Base-by-base conservation (phyloP, 2,797 vertebrate species). In the Alca torda region DNA sequence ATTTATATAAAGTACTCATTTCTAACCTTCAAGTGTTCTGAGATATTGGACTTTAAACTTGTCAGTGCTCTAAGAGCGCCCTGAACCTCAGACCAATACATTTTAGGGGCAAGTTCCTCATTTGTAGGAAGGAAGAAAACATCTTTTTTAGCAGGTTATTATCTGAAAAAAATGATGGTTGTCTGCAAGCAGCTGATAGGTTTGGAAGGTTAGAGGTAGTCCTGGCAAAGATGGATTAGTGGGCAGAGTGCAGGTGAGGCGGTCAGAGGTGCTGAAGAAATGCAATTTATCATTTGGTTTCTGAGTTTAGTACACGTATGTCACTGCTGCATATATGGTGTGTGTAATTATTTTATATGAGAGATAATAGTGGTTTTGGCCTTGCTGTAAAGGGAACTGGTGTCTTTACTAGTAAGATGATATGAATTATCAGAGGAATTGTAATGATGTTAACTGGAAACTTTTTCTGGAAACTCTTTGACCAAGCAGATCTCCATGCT, bases 161-260 rank as follows among this genome's bases (percentile, higher is more conserved):
- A 93, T 95, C 94, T 93, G 84, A 74, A 95, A 96, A 94, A 95
- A 92, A 97, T 93, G 79, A 94, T 75, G 25, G 89, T 93, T 95
- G 94, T 94, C 90, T 96, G 87, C 79, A 81, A 93, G 69, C 50
- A 92, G 72, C 76, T 92, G 95, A 96, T 95, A 73, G 92, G 92
- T 95, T 94, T 96, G 90, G 93, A 92, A 94, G 90, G 94, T 95
- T 96, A 78, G 93, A 89, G 82, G 89, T 90, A 96, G 89, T 81
- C 85, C 77, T 96, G 94, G 96, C 96, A 94, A 87, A 97, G 95
- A 96, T 94, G 59, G 74, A 95, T 97, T 97, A 96, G 84, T 92
- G 92, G 73, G 90, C 92, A 96, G 89, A 91, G 87, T 76, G 92
- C 92, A 97, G 93, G 93, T 96, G 93, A 93, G 89, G 51, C 0